Evolutionary conservation across 2,113 vertebrate genomes (phyloP).

Genomic region (Datnioides undecimradiatus): DNA sequence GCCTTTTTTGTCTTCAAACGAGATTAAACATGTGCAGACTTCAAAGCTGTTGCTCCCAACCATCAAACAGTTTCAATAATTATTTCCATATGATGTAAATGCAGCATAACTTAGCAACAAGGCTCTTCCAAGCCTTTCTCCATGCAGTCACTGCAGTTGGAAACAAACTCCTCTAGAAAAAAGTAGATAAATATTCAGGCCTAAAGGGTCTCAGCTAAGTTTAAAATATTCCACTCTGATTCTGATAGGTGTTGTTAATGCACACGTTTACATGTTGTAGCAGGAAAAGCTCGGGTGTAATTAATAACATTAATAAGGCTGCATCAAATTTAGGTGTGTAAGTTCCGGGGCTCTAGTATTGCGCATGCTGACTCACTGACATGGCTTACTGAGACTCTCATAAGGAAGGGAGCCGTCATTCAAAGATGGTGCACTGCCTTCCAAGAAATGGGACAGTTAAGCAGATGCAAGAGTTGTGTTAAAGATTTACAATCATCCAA

Average conservation of each 20-base stretch:
- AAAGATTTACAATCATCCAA: neutral
- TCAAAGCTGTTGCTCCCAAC: slow-evolving; percentile 8
- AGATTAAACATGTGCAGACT: slow-evolving; percentile 9
- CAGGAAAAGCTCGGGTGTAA: neutral
- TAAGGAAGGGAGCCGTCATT: neutral
- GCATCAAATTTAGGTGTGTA: neutral
- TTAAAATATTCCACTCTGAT: neutral
- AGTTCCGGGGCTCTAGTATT: neutral
- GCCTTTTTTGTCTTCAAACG: neutral
- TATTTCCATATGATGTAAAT: slow-evolving; percentile 32
- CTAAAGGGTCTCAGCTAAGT: neutral
- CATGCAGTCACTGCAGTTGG: neutral
- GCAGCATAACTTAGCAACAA: neutral
- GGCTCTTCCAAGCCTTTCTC: neutral
- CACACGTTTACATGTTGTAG: neutral
- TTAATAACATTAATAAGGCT: neutral
- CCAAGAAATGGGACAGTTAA: neutral
- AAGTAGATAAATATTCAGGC: slow-evolving; percentile 1
- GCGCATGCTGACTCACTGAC: slow-evolving; percentile 1
- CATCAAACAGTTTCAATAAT: slow-evolving; percentile 22
- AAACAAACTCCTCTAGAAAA: neutral
- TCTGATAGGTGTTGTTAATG: neutral
- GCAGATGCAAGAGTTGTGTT: neutral
- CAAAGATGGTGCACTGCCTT: neutral
- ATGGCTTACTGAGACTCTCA: neutral